Evolutionary conservation across 2,888 invertebrate species (phyloP).

Genomic region (Diaphora mendica): DNA sequence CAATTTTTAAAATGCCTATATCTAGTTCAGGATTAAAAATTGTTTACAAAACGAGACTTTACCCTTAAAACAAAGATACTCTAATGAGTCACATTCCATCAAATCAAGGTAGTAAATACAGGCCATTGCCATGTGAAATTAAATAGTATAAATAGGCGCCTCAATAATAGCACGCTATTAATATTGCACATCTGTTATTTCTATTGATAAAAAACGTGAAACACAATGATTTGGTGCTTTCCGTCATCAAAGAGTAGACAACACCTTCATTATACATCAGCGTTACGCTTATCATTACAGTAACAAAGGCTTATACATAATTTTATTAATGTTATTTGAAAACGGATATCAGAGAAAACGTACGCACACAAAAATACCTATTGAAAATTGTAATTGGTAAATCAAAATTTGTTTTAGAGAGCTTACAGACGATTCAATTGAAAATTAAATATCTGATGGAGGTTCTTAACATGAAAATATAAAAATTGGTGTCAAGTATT

Average conservation of each 20-base stretch:
- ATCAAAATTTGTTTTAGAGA: not conserved
- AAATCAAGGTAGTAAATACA: not conserved
- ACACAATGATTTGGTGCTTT: conserved; percentile 8
- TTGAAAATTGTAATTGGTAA: too few species aligned
- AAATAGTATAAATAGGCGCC: conserved; percentile 9
- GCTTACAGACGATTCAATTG: not conserved
- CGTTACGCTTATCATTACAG: conserved; percentile 3
- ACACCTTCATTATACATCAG: conserved; percentile 13
- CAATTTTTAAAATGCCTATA: not conserved
- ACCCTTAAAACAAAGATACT: not conserved
- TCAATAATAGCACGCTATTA: conserved; percentile 17
- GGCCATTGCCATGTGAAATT: conserved; percentile 8
- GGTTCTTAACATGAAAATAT: not conserved
- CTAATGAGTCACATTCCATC: not conserved
- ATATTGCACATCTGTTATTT: conserved; percentile 14
- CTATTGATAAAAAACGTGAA: not conserved
- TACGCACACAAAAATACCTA: too few species aligned
- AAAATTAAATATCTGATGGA: not conserved
- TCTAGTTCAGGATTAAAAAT: not conserved
- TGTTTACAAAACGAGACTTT: not conserved
- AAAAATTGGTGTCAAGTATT: not conserved
- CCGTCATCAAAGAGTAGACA: conserved; percentile 1
- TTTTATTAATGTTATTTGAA: conserved; percentile 5
- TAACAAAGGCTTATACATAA: not conserved
- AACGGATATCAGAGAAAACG: not conserved